phyloP scores from a whole-genome alignment of 2,113 vertebrate genomes.

The Sapayoa aenigma region DNA sequence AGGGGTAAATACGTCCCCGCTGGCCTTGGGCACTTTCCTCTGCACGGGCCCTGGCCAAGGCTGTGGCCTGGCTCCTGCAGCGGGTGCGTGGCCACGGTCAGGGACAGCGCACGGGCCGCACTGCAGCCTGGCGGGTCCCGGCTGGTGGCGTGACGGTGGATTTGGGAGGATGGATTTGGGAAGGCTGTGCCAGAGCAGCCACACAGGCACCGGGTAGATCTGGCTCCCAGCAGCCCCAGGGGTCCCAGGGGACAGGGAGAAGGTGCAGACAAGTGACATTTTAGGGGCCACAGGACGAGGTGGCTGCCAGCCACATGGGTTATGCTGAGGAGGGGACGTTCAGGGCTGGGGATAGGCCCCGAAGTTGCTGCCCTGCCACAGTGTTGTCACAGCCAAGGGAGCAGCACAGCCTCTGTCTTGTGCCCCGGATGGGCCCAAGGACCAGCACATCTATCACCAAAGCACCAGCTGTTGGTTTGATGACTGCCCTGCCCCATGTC shows the following conservation, averaged over 20 bases:
- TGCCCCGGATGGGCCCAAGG: fast-evolving
- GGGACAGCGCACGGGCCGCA: fast-evolving
- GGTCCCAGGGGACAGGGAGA: not conserved
- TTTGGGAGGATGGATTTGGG: not conserved
- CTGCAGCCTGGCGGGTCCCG: not conserved
- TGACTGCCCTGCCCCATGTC: not conserved
- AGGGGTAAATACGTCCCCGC: not conserved
- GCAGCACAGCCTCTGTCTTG: not conserved
- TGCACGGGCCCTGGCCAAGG: conserved; percentile 26
- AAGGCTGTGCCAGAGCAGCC: fast-evolving
- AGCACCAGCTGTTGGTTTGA: not conserved
- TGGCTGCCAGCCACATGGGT: fast-evolving
- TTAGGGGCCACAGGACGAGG: not conserved
- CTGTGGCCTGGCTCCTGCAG: not conserved
- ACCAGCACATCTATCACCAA: fast-evolving
- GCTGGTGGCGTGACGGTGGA: fast-evolving
- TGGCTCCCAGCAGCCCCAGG: fast-evolving
- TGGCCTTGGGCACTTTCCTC: conserved; percentile 56
- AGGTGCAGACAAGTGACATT: not conserved
- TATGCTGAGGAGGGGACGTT: not conserved
- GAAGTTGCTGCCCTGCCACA: not conserved
- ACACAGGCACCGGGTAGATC: fast-evolving
- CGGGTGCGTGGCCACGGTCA: not conserved
- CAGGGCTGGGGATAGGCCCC: not conserved
- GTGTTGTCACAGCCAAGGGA: fast-evolving